These are phyloP conservation scores for Nixonia krombeini DNA, from an alignment of 1,140 invertebrate genomes.

Conservation along the genomic window DNA sequence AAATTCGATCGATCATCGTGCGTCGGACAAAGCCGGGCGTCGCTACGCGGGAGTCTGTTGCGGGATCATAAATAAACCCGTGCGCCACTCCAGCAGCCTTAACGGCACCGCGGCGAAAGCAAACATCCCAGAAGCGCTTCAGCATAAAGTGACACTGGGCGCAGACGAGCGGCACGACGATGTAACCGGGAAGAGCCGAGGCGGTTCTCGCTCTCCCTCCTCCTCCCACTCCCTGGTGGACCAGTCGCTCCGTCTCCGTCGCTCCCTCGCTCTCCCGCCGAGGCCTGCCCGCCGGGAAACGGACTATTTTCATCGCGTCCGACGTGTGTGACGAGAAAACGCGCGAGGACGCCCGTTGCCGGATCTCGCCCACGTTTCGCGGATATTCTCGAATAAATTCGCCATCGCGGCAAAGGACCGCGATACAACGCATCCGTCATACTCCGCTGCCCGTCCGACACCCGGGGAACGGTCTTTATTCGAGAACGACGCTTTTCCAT, in stretches of 20 bases:
- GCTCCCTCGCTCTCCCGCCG: neutral
- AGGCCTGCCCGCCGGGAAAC: neutral
- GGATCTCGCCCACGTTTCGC: no score
- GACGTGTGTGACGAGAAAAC: neutral
- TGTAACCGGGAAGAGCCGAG: neutral
- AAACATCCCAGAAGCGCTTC: constrained; percentile 1
- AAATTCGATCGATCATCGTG: neutral
- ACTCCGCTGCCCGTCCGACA: no score
- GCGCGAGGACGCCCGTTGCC: no score
- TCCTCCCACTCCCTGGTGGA: neutral
- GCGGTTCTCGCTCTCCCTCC: constrained; percentile 1
- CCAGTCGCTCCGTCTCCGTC: no score
- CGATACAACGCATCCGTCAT: no score
- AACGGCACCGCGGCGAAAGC: constrained; percentile 8
- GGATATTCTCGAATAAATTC: no score
- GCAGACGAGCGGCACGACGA: neutral
- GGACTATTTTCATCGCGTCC: constrained; percentile 7
- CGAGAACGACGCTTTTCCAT: no score
- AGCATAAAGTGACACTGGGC: neutral
- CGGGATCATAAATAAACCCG: constrained; percentile 42
- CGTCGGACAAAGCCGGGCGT: neutral
- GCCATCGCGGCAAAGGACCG: no score
- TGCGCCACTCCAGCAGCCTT: neutral
- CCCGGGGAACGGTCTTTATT: no score
- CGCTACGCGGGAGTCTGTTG: constrained; percentile 40